Conservation (phyloP, 2,888 invertebrate species). For the Diaperis boleti region DNA sequence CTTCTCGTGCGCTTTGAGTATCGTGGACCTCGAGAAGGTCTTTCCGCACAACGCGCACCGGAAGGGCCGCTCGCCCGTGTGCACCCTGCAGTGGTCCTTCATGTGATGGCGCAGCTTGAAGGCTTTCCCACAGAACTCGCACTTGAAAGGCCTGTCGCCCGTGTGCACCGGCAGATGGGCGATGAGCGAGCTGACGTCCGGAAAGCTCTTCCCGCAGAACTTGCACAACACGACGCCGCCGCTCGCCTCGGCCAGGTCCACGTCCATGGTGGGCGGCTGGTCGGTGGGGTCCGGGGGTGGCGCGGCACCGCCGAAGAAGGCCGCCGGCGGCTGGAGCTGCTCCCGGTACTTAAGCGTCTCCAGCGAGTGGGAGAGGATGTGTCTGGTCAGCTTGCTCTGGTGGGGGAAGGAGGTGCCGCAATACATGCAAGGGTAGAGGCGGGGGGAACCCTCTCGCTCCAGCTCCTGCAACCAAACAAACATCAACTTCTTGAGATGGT, state of each 20-base stretch:
- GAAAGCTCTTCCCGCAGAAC: slow-evolving; percentile 93
- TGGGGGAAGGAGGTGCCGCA: slow-evolving; percentile 90
- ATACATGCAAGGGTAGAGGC: slow-evolving; percentile 87
- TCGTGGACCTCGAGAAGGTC: slow-evolving; percentile 91
- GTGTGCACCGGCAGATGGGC: slow-evolving; percentile 91
- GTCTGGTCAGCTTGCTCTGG: slow-evolving; percentile 91
- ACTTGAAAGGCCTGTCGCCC: slow-evolving; percentile 91
- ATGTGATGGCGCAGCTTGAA: slow-evolving; percentile 93
- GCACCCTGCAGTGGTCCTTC: slow-evolving; percentile 95
- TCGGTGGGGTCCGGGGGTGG: slow-evolving; percentile 67
- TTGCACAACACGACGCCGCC: slow-evolving; percentile 84
- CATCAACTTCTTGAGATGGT: slow-evolving; percentile 89
- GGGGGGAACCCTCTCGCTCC: slow-evolving; percentile 62
- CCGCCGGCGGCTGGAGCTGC: slow-evolving; percentile 63
- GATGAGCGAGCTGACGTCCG: slow-evolving; percentile 89
- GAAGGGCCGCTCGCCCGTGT: slow-evolving; percentile 92
- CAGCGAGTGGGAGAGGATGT: slow-evolving; percentile 89
- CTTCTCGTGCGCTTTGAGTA: slow-evolving; percentile 92
- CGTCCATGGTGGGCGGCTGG: slow-evolving; percentile 71
- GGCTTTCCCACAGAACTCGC: slow-evolving; percentile 94
- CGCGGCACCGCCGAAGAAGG: slow-evolving; percentile 44
- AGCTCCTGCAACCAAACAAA: slow-evolving; percentile 91
- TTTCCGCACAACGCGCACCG: slow-evolving; percentile 90
- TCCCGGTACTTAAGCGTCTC: slow-evolving; percentile 90
- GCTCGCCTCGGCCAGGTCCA: slow-evolving; percentile 72